Evolutionary conservation across 2,113 vertebrate genomes (phyloP).

Genomic region (Willisornis vidua): DNA sequence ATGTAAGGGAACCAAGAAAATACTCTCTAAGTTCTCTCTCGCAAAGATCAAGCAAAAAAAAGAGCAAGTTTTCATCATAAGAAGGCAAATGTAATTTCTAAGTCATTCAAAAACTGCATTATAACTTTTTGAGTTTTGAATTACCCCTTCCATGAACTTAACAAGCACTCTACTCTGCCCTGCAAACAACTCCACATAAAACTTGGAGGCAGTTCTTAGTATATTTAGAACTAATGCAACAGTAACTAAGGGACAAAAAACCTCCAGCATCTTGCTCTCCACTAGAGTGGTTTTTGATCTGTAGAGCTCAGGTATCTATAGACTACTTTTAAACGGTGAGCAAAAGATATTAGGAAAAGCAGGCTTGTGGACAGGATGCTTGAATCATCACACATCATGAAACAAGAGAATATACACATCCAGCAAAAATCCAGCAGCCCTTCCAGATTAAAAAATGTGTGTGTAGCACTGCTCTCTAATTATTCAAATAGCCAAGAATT

Average conservation of each 20-base stretch:
- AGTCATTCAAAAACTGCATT: background rate
- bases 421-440: background rate
- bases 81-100: background rate
- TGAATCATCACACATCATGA: background rate
- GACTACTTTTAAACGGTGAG: background rate
- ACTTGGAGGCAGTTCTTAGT: background rate
- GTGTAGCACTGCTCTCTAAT: background rate
- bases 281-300: accelerated
- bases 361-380: background rate
- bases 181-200: background rate
- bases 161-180: background rate
- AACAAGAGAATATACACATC: background rate
- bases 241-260: background rate
- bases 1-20: background rate
- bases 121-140: background rate
- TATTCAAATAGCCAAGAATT: background rate
- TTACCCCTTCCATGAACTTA: background rate
- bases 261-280: background rate
- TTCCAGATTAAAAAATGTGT: background rate
- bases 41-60: background rate
- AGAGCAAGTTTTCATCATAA: background rate
- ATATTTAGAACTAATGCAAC: background rate
- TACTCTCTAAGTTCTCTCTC: background rate
- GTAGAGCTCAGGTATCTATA: background rate
- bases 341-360: background rate